A percentile compares a stretch with the other conserved stretches of the same genome.
These are phyloP conservation scores for Himalopsyche japonica DNA, from an alignment of 2,888 invertebrate genomes.

Conservation along the genomic window DNA sequence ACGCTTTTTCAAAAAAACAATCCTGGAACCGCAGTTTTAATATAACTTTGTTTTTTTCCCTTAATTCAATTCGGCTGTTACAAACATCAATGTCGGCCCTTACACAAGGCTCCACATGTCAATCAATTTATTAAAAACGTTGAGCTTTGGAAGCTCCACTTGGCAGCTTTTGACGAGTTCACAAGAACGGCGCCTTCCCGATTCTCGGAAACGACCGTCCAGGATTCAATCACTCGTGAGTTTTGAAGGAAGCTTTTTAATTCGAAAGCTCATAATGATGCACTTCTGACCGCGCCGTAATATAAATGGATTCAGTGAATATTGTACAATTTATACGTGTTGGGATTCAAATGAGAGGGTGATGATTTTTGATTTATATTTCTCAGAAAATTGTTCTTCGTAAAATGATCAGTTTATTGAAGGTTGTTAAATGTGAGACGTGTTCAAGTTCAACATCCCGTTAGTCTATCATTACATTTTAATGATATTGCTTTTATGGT, in stretches of 20 bases:
- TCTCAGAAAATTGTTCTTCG: background rate
- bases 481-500: background rate
- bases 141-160: constrained; percentile 5
- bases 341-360: background rate
- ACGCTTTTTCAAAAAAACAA: no score
- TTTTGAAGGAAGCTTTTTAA: background rate
- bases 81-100: background rate
- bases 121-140: constrained; percentile 14
- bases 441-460: background rate
- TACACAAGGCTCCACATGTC: constrained; percentile 15
- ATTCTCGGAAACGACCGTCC: constrained; percentile 13
- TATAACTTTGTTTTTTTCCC: no score
- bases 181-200: constrained; percentile 10
- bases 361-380: constrained; percentile 1
- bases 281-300: background rate
- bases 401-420: background rate
- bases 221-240: background rate
- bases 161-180: constrained; percentile 15
- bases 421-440: background rate
- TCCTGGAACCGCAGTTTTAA: no score
- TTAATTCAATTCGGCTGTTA: background rate
- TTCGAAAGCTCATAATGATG: background rate
- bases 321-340: background rate
- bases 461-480: background rate
- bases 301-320: background rate